These are phyloP conservation scores for Propsilocerus akamusi DNA, from an alignment of 1,140 invertebrate species.

Conservation along the genomic window DNA sequence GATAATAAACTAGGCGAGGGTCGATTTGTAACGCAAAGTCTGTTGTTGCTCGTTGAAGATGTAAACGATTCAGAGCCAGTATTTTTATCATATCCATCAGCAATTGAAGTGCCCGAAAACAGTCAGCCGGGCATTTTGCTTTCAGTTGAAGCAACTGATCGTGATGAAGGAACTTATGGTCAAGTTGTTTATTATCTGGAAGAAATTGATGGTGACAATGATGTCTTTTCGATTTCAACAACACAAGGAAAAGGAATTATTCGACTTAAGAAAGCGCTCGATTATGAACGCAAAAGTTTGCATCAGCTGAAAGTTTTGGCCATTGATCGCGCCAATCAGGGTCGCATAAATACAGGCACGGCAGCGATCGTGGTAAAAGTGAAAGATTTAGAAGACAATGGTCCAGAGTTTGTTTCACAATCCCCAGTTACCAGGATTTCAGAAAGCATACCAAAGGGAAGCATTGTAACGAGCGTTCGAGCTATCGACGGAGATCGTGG, in stretches of 20 bases:
- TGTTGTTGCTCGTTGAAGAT: conserved; percentile 75
- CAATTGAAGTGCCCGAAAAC: conserved; percentile 62
- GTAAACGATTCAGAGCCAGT: conserved; percentile 81
- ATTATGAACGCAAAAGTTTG: conserved; percentile 74
- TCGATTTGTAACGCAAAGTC: conserved; percentile 78
- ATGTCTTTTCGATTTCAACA: conserved; percentile 63
- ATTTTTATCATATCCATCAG: conserved; percentile 68
- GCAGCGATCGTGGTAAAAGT: conserved; percentile 75
- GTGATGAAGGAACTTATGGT: conserved; percentile 79
- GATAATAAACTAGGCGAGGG: conserved; percentile 72
- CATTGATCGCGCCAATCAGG: conserved; percentile 62
- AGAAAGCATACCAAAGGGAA: conserved; percentile 65
- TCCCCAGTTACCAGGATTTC: conserved; percentile 70
- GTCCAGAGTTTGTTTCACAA: conserved; percentile 73
- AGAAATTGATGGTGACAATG: conserved; percentile 60
- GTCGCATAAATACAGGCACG: conserved; percentile 57
- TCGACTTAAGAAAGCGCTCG: conserved; percentile 50
- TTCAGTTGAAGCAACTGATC: conserved; percentile 70
- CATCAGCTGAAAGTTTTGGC: conserved; percentile 75
- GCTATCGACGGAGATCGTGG: conserved; percentile 84
- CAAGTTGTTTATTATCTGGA: conserved; percentile 60
- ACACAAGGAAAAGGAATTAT: conserved; percentile 76
- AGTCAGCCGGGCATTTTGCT: conserved; percentile 49
- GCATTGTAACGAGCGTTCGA: conserved; percentile 67
- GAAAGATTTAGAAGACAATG: conserved; percentile 76